Evolutionary conservation across 2,113 vertebrate species (phyloP).

Genomic region (Uria lomvia): DNA sequence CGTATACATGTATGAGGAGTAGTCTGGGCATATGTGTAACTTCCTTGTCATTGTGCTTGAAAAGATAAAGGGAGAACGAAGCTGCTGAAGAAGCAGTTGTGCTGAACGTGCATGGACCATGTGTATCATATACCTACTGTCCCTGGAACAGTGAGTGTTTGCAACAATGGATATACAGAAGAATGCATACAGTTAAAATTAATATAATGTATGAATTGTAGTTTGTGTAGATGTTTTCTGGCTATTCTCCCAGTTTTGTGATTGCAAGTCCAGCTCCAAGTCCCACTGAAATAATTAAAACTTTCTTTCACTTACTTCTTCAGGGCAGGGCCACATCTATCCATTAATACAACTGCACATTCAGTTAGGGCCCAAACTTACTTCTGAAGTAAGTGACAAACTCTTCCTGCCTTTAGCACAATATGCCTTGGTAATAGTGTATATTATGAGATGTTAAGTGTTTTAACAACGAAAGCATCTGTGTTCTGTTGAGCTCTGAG

Average conservation of each 20-base stretch:
- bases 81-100: neutral
- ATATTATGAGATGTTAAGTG: neutral
- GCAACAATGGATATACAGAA: neutral
- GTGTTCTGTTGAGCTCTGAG: neutral
- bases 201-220: neutral
- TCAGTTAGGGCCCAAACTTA: neutral
- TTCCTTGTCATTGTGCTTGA: neutral
- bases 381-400: neutral
- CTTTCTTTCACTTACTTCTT: neutral
- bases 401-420: neutral
- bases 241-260: neutral
- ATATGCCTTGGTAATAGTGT: neutral
- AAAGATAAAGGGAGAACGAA: neutral
- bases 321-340: rapidly evolving
- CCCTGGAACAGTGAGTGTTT: neutral
- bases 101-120: neutral
- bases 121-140: neutral
- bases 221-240: neutral
- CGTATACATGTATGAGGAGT: neutral
- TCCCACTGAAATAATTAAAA: neutral
- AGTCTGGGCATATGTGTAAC: neutral
- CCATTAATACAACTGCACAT: neutral
- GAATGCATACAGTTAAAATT: neutral
- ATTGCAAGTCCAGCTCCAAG: neutral
- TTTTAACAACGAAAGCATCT: constrained; percentile 15